phyloP scores from a whole-genome alignment of 2,797 vertebrate species.

The Carapus acus region DNA sequence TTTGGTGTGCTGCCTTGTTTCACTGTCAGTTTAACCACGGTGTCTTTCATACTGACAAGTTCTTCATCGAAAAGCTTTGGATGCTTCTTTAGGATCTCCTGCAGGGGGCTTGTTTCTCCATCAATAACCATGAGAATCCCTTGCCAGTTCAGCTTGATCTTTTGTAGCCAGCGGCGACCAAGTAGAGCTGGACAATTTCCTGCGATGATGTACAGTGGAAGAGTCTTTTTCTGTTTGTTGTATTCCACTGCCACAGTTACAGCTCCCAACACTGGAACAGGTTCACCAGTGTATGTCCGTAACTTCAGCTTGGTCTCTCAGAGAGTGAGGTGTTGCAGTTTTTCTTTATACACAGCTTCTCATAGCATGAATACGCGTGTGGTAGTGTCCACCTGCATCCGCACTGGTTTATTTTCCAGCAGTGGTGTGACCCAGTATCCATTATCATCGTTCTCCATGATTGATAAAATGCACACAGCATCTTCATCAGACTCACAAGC shows the following conservation, averaged over 20 bases:
- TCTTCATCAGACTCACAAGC: too few species aligned
- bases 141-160: slow-evolving; percentile 7
- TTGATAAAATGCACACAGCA: too few species aligned
- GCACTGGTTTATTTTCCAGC: slow-evolving; percentile 6
- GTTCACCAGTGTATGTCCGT: slow-evolving; percentile 9
- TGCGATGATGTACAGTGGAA: slow-evolving; percentile 13
- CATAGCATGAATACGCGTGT: slow-evolving; percentile 13
- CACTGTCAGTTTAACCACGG: background rate
- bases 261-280: slow-evolving; percentile 1
- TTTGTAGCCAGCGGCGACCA: background rate
- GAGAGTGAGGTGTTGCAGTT: background rate
- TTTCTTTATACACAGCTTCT: slow-evolving; percentile 9
- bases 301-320: background rate
- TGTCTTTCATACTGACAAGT: slow-evolving; percentile 9
- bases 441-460: too few species aligned
- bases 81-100: slow-evolving; percentile 11
- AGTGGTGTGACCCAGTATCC: slow-evolving; percentile 7
- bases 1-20: slow-evolving; percentile 4
- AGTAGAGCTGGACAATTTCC: slow-evolving; percentile 5
- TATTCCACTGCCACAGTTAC: background rate
- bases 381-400: slow-evolving; percentile 22
- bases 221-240: background rate
- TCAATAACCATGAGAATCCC: background rate
- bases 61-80: slow-evolving; percentile 5
- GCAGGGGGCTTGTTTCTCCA: background rate